Evolutionary conservation across 2,113 vertebrate species (phyloP).

Genomic region (Dissostichus mawsoni): DNA sequence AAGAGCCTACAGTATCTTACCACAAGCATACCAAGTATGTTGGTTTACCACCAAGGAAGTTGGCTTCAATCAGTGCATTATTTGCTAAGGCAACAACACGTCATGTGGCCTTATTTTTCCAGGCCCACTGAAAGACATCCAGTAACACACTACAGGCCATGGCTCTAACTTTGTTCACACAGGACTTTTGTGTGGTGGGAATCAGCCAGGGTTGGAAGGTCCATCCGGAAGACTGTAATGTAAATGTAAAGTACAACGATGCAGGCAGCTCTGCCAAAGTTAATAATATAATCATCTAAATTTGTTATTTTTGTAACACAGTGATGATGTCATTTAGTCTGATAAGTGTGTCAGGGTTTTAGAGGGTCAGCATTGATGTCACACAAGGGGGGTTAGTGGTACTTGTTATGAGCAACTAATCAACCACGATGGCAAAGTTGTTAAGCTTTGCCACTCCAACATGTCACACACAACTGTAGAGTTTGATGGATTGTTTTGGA

Average conservation of each 20-base stretch:
- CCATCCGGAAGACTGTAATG: background rate
- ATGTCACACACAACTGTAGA: background rate
- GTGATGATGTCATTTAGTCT: background rate
- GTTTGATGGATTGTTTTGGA: background rate
- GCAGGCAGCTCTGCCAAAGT: background rate
- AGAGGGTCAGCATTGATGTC: background rate
- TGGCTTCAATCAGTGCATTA: slow-evolving; percentile 32
- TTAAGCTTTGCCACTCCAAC: background rate
- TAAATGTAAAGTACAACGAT: slow-evolving; percentile 10
- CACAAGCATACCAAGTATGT: slow-evolving; percentile 70
- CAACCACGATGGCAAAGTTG: background rate
- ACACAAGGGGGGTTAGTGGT: background rate
- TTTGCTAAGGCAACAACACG: slow-evolving; percentile 64
- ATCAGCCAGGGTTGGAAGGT: slow-evolving; percentile 26
- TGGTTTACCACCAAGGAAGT: slow-evolving; percentile 53
- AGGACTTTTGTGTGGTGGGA: background rate
- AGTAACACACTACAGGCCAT: slow-evolving; percentile 37
- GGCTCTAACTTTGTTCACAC: slow-evolving; percentile 44
- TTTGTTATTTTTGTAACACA: background rate
- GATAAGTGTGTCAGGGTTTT: background rate
- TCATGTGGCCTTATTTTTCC: slow-evolving; percentile 58
- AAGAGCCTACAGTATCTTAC: slow-evolving; percentile 33
- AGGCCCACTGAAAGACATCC: slow-evolving; percentile 39
- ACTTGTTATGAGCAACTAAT: background rate
- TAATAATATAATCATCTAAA: background rate